Conservation (phyloP, 2,888 invertebrate genomes). For the Stratiomys singularior region DNA sequence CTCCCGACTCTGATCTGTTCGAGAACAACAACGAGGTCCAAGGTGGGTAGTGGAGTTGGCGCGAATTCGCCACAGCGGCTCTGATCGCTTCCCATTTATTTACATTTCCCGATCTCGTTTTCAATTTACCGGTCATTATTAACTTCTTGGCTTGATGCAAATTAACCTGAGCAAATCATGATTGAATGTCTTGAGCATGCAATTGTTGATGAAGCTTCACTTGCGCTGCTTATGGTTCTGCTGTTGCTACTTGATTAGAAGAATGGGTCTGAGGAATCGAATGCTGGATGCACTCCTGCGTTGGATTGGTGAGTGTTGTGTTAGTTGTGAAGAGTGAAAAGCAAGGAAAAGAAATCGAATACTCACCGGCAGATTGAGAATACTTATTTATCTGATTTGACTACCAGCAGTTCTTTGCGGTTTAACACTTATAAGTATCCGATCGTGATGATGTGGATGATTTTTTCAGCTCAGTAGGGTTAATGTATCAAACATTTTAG, state of each 20-base stretch:
- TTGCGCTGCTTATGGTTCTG: neutral
- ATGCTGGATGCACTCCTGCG: neutral
- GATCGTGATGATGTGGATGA: neutral
- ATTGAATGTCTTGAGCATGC: conserved; percentile 47
- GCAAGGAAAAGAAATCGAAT: conserved; percentile 16
- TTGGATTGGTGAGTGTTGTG: neutral
- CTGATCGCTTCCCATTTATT: conserved; percentile 51
- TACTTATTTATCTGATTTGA: conserved; percentile 49
- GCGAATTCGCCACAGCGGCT: conserved; percentile 34
- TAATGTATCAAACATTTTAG: conserved; percentile 16
- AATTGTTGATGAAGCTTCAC: conserved; percentile 1
- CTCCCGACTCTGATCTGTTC: neutral
- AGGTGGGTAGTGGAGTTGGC: neutral
- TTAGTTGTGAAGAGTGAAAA: conserved; percentile 27
- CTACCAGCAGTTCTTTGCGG: conserved; percentile 52
- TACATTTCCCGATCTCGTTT: conserved; percentile 53
- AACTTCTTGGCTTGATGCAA: conserved; percentile 51
- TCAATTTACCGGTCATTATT: conserved; percentile 52
- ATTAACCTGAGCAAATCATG: conserved; percentile 50
- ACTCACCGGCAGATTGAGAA: neutral
- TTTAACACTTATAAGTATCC: conserved; percentile 49
- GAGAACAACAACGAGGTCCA: neutral
- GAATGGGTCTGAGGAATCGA: neutral
- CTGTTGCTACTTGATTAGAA: conserved; percentile 14
- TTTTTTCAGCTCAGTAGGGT: neutral